A percentile compares a stretch with the other conserved stretches of the same genome.
Evolutionary conservation across 35 echinoderm and acorn worm species (phyloP).

Genomic region (Lytechinus variegatus): DNA sequence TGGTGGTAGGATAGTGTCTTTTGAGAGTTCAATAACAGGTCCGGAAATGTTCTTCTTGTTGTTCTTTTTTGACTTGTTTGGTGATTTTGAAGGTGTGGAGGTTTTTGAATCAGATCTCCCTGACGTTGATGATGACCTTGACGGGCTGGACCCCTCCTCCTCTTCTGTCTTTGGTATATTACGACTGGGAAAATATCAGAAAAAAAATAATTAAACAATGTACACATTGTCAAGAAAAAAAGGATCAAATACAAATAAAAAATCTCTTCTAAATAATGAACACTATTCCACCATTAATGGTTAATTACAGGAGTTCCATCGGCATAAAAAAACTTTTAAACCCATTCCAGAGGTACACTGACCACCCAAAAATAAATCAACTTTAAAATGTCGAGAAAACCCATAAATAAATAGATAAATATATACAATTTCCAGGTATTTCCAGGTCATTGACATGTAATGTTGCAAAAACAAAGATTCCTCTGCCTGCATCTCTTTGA

Average conservation of each 20-base stretch:
- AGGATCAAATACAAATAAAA: neutral
- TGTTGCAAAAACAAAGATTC: no score
- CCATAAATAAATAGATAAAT: no score
- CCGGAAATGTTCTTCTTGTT: slow-evolving; percentile 17
- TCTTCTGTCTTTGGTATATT: slow-evolving; percentile 31
- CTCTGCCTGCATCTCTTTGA: neutral
- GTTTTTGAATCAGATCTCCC: slow-evolving; percentile 19
- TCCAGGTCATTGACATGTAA: no score
- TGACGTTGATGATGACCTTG: slow-evolving; percentile 30
- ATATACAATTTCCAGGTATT: no score
- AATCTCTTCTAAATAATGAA: no score
- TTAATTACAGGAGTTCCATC: no score
- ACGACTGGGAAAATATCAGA: neutral
- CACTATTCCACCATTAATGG: no score
- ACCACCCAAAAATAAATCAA: no score
- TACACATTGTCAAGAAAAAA: neutral
- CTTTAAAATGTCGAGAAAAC: no score
- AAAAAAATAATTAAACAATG: neutral
- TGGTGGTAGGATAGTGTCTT: slow-evolving; percentile 42
- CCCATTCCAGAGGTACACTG: no score
- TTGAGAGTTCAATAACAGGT: slow-evolving; percentile 40
- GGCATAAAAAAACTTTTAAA: no score
- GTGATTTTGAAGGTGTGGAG: slow-evolving; percentile 42
- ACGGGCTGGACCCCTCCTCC: neutral
- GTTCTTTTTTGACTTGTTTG: slow-evolving; percentile 31